Evolutionary conservation across 2,888 invertebrate species (phyloP).

Genomic region (Melitaea athalia): DNA sequence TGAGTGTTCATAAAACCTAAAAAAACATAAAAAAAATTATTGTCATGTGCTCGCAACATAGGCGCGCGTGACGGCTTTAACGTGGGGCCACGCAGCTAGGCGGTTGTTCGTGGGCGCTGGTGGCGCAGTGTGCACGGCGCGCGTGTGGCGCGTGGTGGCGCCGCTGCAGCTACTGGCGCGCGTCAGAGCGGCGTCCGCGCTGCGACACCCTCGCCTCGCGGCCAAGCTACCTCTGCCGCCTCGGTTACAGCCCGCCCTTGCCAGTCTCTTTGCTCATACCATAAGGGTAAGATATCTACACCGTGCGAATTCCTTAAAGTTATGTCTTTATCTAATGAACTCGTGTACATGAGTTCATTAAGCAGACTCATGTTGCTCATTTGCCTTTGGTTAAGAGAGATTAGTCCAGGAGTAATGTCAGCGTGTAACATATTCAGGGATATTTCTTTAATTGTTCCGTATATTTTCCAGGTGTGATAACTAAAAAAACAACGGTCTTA

Average conservation of each 20-base stretch:
- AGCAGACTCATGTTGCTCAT: too few relatives aligned
- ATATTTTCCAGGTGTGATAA: too few relatives aligned
- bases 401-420: too few relatives aligned
- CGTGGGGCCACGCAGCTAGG: conserved; percentile 99
- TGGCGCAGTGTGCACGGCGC: conserved; percentile 94
- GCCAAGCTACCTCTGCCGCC: conserved; percentile 93
- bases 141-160: conserved; percentile 95
- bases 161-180: conserved; percentile 95
- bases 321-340: too few relatives aligned
- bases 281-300: conserved; percentile 86
- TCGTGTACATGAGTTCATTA: too few relatives aligned
- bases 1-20: too few relatives aligned
- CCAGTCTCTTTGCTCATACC: conserved; percentile 95
- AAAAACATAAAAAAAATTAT: too few relatives aligned
- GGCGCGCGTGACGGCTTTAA: conserved; percentile 94
- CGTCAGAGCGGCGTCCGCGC: conserved; percentile 88
- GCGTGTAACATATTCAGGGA: too few relatives aligned
- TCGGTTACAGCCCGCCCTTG: conserved; percentile 91
- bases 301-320: too few relatives aligned
- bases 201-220: conserved; percentile 88
- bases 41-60: conserved; percentile 53
- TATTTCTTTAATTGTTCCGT: too few relatives aligned
- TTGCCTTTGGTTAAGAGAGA: too few relatives aligned
- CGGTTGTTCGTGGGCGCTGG: conserved; percentile 93
- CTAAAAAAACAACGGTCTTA: too few relatives aligned